These are phyloP conservation scores for Neosalanx taihuensis DNA, from an alignment of 2,797 vertebrate genomes.

Conservation along the genomic window DNA sequence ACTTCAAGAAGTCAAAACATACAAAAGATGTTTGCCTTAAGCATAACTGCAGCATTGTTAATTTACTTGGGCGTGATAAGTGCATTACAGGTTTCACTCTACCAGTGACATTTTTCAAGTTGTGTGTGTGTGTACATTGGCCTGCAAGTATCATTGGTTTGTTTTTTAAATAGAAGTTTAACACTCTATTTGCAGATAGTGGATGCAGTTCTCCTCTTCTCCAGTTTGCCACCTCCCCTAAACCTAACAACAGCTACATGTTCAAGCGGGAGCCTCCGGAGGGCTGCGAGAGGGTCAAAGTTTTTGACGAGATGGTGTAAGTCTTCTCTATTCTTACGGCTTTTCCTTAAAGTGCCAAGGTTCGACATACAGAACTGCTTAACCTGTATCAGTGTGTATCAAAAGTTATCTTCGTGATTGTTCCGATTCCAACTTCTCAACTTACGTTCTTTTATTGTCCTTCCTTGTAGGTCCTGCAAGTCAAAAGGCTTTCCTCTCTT, in stretches of 20 bases:
- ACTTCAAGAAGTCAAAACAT: no score
- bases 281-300: constrained; percentile 97
- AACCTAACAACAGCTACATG: constrained; percentile 99
- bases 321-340: constrained; percentile 54
- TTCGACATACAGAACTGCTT: not conserved
- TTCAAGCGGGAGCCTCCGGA: constrained; percentile 98
- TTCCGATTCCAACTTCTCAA: not conserved
- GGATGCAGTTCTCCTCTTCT: constrained; percentile 93
- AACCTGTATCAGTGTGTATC: not conserved
- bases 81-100: no score
- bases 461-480: constrained; percentile 78
- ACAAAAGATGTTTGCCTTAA: no score
- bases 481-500: constrained; percentile 90
- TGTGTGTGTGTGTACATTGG: no score
- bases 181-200: constrained; percentile 81
- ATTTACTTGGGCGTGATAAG: no score
- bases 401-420: not conserved
- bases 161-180: no score
- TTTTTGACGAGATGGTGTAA: constrained; percentile 97
- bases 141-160: no score
- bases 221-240: constrained; percentile 96
- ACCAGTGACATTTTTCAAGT: no score
- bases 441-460: not conserved
- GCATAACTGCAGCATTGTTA: no score
- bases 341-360: not conserved